Percentiles rank a stretch among this genome's conserved stretches.
Conservation (phyloP, 2,888 invertebrate species). For the Macaria notata region DNA sequence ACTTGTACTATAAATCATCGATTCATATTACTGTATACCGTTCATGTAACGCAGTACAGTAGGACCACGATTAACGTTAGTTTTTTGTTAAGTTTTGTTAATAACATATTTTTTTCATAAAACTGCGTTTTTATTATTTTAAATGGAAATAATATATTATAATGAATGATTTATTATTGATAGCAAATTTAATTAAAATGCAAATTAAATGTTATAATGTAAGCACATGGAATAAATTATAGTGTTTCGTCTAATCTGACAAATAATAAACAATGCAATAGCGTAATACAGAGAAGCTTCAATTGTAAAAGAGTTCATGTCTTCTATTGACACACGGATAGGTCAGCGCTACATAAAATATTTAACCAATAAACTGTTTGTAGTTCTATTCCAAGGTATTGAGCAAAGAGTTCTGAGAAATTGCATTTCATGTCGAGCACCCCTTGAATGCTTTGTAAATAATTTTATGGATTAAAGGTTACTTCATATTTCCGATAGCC, state of each 20-base stretch:
- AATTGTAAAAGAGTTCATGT: neutral
- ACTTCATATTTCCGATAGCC: too few species aligned
- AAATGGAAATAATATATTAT: too few species aligned
- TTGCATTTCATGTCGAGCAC: neutral
- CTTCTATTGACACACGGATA: constrained; percentile 8
- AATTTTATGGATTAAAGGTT: too few species aligned
- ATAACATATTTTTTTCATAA: too few species aligned
- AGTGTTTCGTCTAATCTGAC: too few species aligned
- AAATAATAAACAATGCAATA: too few species aligned
- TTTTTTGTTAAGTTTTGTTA: neutral
- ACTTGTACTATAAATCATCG: constrained; percentile 34
- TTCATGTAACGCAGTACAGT: constrained; percentile 21
- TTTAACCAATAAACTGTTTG: constrained; percentile 5
- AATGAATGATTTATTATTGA: too few species aligned
- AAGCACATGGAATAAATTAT: too few species aligned
- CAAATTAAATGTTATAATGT: too few species aligned
- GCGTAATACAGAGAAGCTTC: neutral
- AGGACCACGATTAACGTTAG: constrained; percentile 3
- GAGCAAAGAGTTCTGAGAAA: constrained; percentile 1
- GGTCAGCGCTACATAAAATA: constrained; percentile 9
- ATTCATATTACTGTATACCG: constrained; percentile 29
- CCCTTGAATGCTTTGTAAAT: neutral
- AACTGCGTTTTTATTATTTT: too few species aligned
- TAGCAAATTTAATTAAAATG: too few species aligned
- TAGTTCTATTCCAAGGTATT: constrained; percentile 1